These are phyloP conservation scores for Notolabrus celidotus DNA, from an alignment of 2,797 vertebrate genomes.

Conservation along the genomic window DNA sequence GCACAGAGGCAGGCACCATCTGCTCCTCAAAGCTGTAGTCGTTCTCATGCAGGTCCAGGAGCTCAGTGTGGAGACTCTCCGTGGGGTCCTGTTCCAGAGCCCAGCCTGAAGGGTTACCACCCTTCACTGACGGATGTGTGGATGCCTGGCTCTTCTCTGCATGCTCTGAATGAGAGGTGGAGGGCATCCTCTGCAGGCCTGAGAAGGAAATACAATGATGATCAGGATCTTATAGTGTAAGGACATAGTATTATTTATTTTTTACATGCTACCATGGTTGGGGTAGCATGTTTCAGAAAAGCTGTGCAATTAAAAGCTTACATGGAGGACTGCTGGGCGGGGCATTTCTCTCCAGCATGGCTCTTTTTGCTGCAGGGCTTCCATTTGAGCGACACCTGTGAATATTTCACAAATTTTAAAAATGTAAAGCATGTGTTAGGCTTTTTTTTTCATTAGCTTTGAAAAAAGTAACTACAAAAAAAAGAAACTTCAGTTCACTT, in stretches of 20 bases:
- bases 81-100: conserved; percentile 65
- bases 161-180: conserved; percentile 56
- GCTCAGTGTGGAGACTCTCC: conserved; percentile 66
- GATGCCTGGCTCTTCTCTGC: conserved; percentile 37
- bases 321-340: conserved; percentile 44
- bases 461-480: too few relatives aligned
- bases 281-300: too few relatives aligned
- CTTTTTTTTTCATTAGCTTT: too few relatives aligned
- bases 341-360: conserved; percentile 21
- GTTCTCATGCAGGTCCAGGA: conserved; percentile 71
- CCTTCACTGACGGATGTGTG: conserved; percentile 50
- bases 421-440: not conserved
- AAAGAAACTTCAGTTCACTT: too few relatives aligned
- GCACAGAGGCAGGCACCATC: conserved; percentile 76
- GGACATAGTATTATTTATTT: too few relatives aligned
- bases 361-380: conserved; percentile 59
- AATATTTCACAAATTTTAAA: not conserved
- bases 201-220: conserved; percentile 53
- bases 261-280: too few relatives aligned
- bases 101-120: conserved; percentile 71
- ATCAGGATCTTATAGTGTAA: not conserved
- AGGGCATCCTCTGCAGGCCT: conserved; percentile 79
- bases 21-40: conserved; percentile 82
- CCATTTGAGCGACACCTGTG: conserved; percentile 59
- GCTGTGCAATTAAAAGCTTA: conserved; percentile 4